These are phyloP conservation scores for Alauda arvensis DNA, from an alignment of 2,797 vertebrate genomes.

Conservation along the genomic window DNA sequence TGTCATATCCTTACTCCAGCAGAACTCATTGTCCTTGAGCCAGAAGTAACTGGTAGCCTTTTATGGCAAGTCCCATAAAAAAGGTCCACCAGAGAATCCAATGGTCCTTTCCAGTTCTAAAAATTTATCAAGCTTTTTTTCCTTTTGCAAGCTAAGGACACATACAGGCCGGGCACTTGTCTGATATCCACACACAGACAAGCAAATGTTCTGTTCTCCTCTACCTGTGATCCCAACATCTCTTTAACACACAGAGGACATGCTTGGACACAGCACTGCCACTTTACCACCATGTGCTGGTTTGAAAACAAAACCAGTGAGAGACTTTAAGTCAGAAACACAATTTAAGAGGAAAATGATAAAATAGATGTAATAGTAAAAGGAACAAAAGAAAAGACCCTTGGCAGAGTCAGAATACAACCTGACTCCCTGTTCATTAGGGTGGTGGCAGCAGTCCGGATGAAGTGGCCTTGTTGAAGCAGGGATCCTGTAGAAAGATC, in stretches of 20 bases:
- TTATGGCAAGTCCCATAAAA: accelerated
- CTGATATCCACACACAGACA: accelerated
- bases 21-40: background rate
- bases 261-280: background rate
- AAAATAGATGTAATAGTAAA: too few species aligned
- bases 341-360: too few species aligned
- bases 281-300: background rate
- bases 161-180: background rate
- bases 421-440: too few species aligned
- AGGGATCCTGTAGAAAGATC: too few species aligned
- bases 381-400: too few species aligned
- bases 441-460: too few species aligned
- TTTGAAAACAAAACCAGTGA: too few species aligned
- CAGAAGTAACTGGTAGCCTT: background rate
- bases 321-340: too few species aligned
- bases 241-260: background rate
- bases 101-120: background rate
- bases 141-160: background rate
- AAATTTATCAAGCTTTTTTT: background rate
- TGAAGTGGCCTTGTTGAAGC: too few species aligned
- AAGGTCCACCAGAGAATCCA: background rate
- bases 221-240: background rate
- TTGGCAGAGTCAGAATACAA: too few species aligned
- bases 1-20: background rate
- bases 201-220: background rate